Evolutionary conservation across 2,797 vertebrate species (phyloP).

Genomic region (Pseudotriccus pelzelni): DNA sequence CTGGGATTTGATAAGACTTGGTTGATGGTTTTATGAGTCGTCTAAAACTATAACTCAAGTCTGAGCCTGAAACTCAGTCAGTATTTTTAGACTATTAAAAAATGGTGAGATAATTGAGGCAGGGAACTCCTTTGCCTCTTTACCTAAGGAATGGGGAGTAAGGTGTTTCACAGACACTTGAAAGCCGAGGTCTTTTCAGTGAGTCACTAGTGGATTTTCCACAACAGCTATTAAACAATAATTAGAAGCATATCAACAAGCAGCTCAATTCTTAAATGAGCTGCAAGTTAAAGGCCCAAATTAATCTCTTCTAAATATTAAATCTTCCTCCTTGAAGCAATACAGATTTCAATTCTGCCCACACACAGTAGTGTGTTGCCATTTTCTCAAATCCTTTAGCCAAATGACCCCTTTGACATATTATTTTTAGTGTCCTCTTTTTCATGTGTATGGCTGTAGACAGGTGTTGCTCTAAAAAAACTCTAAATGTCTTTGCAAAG

Average conservation of each 20-base stretch:
- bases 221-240: background rate
- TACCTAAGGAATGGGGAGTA: background rate
- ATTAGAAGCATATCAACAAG: background rate
- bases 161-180: slow-evolving; percentile 10
- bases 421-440: background rate
- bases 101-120: background rate
- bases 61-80: slow-evolving; percentile 28
- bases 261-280: background rate
- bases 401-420: background rate
- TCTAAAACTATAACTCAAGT: slow-evolving; percentile 58
- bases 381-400: background rate
- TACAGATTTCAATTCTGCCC: background rate
- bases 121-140: background rate
- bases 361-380: rapidly evolving
- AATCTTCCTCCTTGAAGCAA: background rate
- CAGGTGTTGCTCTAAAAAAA: background rate
- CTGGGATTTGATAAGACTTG: slow-evolving; percentile 28
- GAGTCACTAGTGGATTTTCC: slow-evolving; percentile 71
- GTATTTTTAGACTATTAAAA: slow-evolving; percentile 43
- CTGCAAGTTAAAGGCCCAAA: background rate
- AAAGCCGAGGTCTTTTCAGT: slow-evolving; percentile 29
- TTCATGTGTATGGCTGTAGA: background rate
- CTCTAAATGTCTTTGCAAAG: background rate
- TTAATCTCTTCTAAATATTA: background rate
- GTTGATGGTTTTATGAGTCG: background rate